Evolutionary conservation across 1,140 invertebrate species (phyloP).

Genomic region (Coelopa frigida): DNA sequence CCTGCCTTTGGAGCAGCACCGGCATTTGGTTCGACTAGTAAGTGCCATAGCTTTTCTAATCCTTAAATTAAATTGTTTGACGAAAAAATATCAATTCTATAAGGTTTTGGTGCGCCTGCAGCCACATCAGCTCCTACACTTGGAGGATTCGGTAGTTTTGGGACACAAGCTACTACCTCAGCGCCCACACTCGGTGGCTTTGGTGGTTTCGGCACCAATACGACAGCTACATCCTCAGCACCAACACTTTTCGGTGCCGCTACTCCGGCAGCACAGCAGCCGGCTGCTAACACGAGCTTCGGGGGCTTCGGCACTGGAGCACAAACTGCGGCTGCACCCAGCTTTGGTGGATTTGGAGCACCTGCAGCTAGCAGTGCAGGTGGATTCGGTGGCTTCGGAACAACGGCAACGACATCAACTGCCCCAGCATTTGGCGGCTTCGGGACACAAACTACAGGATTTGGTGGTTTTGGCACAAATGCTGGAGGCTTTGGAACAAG

Average conservation of each 20-base stretch:
- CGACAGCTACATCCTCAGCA: conserved; percentile 19
- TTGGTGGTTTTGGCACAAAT: too few species aligned
- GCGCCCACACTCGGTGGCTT: conserved; percentile 31
- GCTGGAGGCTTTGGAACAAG: conserved; percentile 50
- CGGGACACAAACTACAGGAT: conserved; percentile 22
- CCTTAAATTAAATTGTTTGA: conserved; percentile 3
- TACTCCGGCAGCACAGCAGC: neutral
- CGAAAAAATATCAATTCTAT: conserved; percentile 5
- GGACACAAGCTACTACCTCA: conserved; percentile 26
- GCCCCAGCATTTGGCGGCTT: conserved; percentile 30
- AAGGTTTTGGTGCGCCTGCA: conserved; percentile 35
- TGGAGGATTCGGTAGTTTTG: conserved; percentile 35
- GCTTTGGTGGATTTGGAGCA: conserved; percentile 50
- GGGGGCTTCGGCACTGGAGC: conserved; percentile 50
- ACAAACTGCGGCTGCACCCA: conserved; percentile 36
- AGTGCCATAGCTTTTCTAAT: too few species aligned
- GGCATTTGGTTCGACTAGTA: conserved; percentile 26
- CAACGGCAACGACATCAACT: conserved; percentile 16
- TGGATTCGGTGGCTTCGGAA: conserved; percentile 30
- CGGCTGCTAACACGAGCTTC: conserved; percentile 44
- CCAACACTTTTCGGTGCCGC: conserved; percentile 33
- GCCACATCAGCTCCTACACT: conserved; percentile 27
- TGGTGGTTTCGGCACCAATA: conserved; percentile 25
- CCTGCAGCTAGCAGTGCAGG: conserved; percentile 44
- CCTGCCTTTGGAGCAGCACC: conserved; percentile 37